Conservation (phyloP, 2,888 invertebrate genomes). For the Drosophila bunnanda region DNA sequence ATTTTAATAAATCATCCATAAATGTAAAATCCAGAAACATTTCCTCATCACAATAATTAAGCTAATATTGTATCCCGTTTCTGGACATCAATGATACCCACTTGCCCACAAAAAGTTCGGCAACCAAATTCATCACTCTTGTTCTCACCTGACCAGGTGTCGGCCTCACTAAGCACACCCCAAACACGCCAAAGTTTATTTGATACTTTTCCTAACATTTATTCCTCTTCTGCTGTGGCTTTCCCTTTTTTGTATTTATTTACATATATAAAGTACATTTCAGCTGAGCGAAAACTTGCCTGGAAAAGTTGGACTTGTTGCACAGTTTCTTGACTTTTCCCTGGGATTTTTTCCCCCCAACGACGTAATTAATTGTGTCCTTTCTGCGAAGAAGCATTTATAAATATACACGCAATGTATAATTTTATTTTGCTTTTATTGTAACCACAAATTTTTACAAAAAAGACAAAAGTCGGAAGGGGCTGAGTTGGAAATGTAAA, state of each 20-base stretch:
- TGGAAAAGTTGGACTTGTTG: constrained; percentile 69
- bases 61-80: not conserved
- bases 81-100: not conserved
- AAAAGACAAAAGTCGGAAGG: constrained; percentile 14
- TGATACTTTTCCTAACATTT: constrained; percentile 25
- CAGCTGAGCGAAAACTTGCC: constrained; percentile 43
- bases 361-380: constrained; percentile 72
- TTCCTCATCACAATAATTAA: not conserved
- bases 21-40: not conserved
- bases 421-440: constrained; percentile 47
- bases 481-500: constrained; percentile 54
- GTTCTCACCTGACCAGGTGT: constrained; percentile 22
- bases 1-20: too few relatives aligned
- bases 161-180: not conserved
- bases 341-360: constrained; percentile 15
- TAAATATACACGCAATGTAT: constrained; percentile 22
- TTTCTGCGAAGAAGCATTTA: constrained; percentile 52
- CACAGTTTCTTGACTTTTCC: constrained; percentile 50
- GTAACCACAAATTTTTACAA: constrained; percentile 66
- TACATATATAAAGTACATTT: constrained; percentile 56
- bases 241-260: constrained; percentile 39
- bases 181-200: constrained; percentile 32
- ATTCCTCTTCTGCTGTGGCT: not conserved
- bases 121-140: constrained; percentile 30
- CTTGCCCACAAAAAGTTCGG: constrained; percentile 12